These are phyloP conservation scores for Dendrophyllia cribrosa DNA, from an alignment of 64 coral and sea anemone genomes.

Conservation along the genomic window DNA sequence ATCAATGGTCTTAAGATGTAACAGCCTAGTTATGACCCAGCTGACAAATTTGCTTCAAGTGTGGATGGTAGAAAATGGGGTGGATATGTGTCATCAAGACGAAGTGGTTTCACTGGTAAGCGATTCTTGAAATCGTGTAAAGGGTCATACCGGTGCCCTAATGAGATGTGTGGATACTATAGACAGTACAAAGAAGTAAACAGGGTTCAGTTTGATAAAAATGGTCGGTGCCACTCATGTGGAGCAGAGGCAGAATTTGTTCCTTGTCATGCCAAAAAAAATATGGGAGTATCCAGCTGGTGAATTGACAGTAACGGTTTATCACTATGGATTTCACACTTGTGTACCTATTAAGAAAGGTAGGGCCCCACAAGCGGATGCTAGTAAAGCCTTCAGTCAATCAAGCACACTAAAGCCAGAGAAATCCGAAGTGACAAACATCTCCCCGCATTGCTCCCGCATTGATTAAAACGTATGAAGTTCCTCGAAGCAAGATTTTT, in stretches of 20 bases:
- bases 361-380: neutral
- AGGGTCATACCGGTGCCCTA: slow-evolving; percentile 57
- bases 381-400: neutral
- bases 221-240: slow-evolving; percentile 44
- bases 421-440: too few species aligned
- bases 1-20: slow-evolving; percentile 50
- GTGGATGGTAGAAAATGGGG: slow-evolving; percentile 59
- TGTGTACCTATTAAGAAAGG: slow-evolving; percentile 6
- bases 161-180: slow-evolving; percentile 46
- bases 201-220: slow-evolving; percentile 67
- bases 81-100: slow-evolving; percentile 54
- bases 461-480: too few species aligned
- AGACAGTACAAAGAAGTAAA: slow-evolving; percentile 48
- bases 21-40: slow-evolving; percentile 36
- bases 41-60: slow-evolving; percentile 59
- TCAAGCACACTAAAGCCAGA: slow-evolving; percentile 45
- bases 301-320: slow-evolving; percentile 47
- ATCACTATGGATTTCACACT: slow-evolving; percentile 51
- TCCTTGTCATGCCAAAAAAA: slow-evolving; percentile 59
- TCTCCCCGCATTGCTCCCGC: too few species aligned
- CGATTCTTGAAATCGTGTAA: slow-evolving; percentile 50
- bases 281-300: slow-evolving; percentile 59
- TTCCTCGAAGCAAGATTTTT: too few species aligned
- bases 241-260: slow-evolving; percentile 51
- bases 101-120: slow-evolving; percentile 34